Conservation (phyloP, 2,888 invertebrate genomes). For the Acanthosoma haemorrhoidale region DNA sequence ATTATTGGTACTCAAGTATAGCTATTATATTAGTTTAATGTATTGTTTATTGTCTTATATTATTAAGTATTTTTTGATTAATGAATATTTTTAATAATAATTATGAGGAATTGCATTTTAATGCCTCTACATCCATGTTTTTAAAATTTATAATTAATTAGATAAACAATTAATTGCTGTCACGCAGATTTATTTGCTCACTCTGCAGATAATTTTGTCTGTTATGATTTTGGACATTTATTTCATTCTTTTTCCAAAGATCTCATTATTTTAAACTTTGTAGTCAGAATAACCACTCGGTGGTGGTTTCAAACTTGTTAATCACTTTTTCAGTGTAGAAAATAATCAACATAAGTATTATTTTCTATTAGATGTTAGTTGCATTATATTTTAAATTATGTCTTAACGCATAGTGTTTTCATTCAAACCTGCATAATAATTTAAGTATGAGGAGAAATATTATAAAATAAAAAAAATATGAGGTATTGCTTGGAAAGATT, state of each 20-base stretch:
- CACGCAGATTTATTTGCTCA: conserved; percentile 13
- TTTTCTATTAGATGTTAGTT: conserved; percentile 8
- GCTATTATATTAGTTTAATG: background rate
- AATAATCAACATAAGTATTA: background rate
- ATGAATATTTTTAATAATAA: background rate
- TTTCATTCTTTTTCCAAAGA: conserved; percentile 27
- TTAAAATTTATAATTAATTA: background rate
- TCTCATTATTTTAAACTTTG: conserved; percentile 23
- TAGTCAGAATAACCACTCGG: conserved; percentile 21
- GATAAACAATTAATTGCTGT: conserved; percentile 5
- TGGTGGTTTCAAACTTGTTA: conserved; percentile 13
- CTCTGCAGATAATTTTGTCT: conserved; percentile 10
- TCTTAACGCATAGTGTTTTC: background rate
- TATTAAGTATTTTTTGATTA: background rate
- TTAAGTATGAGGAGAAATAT: background rate
- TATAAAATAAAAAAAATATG: background rate
- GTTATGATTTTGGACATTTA: conserved; percentile 15
- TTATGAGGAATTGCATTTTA: background rate
- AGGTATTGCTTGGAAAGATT: conserved; percentile 1
- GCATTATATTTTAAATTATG: background rate
- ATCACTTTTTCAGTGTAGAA: conserved; percentile 18
- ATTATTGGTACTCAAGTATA: conserved; percentile 18
- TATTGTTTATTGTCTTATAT: conserved; percentile 10
- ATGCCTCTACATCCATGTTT: background rate
- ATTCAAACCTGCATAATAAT: background rate